Conservation (phyloP, 1,140 invertebrate genomes). For the Cyrtorhinus lividipennis region DNA sequence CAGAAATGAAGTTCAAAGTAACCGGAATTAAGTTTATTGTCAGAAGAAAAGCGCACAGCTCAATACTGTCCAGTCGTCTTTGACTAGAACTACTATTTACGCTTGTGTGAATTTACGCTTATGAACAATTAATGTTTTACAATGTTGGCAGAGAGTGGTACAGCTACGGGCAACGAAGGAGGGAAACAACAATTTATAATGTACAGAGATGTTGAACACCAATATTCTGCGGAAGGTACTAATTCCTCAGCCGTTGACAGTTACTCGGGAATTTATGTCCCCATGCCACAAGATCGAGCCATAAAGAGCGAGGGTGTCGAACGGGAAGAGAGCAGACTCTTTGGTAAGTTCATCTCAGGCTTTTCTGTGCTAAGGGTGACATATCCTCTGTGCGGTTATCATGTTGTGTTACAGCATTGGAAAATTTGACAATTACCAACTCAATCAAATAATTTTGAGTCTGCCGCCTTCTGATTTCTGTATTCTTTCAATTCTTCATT, state of each 20-base stretch:
- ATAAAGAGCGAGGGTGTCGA: background rate
- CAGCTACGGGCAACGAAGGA: background rate
- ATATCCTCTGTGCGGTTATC: background rate
- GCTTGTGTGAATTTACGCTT: no score
- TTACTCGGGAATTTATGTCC: background rate
- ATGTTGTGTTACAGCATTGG: no score
- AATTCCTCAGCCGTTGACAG: background rate
- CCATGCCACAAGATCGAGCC: background rate
- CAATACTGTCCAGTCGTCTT: no score
- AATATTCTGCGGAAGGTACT: background rate
- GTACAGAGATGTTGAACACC: background rate
- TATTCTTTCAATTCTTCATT: background rate
- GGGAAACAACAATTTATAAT: background rate
- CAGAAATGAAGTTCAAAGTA: no score
- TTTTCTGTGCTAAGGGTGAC: background rate
- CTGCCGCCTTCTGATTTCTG: background rate
- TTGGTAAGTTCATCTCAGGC: background rate
- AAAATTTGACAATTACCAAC: no score
- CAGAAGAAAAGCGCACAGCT: no score
- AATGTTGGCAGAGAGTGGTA: background rate
- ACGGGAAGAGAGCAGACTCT: background rate
- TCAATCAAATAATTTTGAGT: no score
- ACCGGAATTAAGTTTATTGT: no score
- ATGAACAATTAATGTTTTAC: no score
- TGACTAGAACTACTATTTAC: no score